These are phyloP conservation scores for Hirtodrosophila alboralis DNA, from an alignment of 2,888 invertebrate genomes.

Conservation along the genomic window DNA sequence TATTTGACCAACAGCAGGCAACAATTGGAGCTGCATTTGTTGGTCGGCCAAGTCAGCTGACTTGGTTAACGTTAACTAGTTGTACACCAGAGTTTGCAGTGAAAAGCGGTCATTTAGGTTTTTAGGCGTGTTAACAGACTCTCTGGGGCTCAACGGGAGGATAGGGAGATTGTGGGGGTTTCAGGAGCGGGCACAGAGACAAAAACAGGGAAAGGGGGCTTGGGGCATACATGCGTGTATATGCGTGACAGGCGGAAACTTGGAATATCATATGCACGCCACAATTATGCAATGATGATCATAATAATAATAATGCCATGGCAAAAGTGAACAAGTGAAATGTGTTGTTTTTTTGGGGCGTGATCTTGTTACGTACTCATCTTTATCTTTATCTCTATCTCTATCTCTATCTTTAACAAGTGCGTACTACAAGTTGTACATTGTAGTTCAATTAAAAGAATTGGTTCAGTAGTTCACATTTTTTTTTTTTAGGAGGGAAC, in stretches of 20 bases:
- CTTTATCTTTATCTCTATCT: too few relatives aligned
- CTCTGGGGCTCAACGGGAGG: not conserved
- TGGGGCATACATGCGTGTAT: constrained; percentile 42
- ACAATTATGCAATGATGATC: constrained; percentile 75
- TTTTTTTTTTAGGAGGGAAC: too few relatives aligned
- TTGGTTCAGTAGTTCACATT: not conserved
- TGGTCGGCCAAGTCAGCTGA: constrained; percentile 63
- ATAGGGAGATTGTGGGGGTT: constrained; percentile 6
- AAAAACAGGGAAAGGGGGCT: not conserved
- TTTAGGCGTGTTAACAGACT: constrained; percentile 62
- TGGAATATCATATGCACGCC: constrained; percentile 75
- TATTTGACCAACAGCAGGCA: constrained; percentile 16
- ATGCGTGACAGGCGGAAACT: constrained; percentile 79
- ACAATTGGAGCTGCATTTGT: not conserved
- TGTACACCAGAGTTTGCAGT: constrained; percentile 46
- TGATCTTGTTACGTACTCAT: constrained; percentile 30
- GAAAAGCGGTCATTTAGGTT: constrained; percentile 72
- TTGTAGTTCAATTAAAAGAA: not conserved
- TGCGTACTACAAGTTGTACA: not conserved
- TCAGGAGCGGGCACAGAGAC: too few relatives aligned
- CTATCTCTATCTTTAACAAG: too few relatives aligned
- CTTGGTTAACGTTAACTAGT: constrained; percentile 58
- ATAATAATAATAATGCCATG: constrained; percentile 43
- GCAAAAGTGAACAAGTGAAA: constrained; percentile 34
- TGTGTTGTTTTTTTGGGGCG: constrained; percentile 9